phyloP scores from a whole-genome alignment of 2,113 vertebrate genomes.

The Oriolus oriolus region DNA sequence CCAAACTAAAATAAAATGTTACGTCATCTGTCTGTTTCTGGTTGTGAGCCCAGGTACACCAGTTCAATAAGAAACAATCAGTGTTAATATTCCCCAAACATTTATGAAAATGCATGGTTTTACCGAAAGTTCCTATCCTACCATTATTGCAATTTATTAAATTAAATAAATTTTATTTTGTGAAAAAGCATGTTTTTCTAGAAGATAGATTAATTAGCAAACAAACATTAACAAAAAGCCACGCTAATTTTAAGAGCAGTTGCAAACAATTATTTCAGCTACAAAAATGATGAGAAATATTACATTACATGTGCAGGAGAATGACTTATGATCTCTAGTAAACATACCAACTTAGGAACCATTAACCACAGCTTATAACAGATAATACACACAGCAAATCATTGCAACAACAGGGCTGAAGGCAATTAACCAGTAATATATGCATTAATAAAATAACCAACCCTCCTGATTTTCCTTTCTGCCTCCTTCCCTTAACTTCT shows the following conservation, averaged over 20 bases:
- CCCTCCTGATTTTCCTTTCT: background rate
- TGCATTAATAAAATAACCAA: background rate
- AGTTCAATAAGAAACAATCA: background rate
- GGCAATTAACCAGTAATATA: background rate
- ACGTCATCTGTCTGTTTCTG: background rate
- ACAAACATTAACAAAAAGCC: background rate
- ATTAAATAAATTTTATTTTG: background rate
- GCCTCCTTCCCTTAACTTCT: background rate
- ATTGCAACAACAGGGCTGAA: background rate
- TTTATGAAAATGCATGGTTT: background rate
- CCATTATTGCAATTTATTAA: background rate
- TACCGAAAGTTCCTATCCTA: background rate
- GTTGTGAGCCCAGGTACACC: background rate
- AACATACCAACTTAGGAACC: background rate
- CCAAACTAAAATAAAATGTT: background rate
- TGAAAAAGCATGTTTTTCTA: background rate
- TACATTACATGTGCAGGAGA: background rate
- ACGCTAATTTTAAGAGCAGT: background rate
- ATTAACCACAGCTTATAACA: background rate
- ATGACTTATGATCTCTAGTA: background rate
- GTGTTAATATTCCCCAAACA: background rate
- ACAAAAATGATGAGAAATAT: background rate
- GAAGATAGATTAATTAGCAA: background rate
- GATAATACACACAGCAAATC: background rate
- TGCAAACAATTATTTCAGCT: background rate